These are phyloP conservation scores for Megathymus violae DNA, from an alignment of 1,140 invertebrate genomes.

Conservation along the genomic window DNA sequence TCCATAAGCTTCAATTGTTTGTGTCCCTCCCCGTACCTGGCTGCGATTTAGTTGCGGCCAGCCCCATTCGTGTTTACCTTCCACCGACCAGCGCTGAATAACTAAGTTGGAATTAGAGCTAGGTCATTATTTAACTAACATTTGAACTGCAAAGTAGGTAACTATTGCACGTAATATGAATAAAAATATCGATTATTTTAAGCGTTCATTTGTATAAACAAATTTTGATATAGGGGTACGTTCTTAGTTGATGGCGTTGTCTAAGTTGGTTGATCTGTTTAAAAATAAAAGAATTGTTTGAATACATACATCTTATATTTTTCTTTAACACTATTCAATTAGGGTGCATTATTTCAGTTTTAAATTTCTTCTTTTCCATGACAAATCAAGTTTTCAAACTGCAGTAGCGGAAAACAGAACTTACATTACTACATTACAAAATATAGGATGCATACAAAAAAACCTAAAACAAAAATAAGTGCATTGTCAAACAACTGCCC, in stretches of 20 bases:
- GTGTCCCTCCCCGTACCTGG: conserved; percentile 66
- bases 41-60: conserved; percentile 71
- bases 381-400: no score
- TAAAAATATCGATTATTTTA: background rate
- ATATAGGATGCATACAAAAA: background rate
- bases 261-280: no score
- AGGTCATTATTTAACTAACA: conserved; percentile 36
- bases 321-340: no score
- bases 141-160: conserved; percentile 19
- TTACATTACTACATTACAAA: no score
- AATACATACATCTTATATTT: no score
- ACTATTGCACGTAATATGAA: conserved; percentile 1
- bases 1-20: conserved; percentile 83
- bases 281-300: no score
- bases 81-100: conserved; percentile 59
- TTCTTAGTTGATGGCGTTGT: no score
- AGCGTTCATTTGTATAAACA: no score
- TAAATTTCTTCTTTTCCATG: no score
- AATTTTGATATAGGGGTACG: no score
- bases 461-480: background rate
- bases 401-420: no score
- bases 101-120: conserved; percentile 58
- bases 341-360: no score
- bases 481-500: conserved; percentile 2
- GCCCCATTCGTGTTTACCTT: conserved; percentile 69